Evolutionary conservation across 2,113 vertebrate species (phyloP).

Genomic region (Pyrgilauda ruficollis): DNA sequence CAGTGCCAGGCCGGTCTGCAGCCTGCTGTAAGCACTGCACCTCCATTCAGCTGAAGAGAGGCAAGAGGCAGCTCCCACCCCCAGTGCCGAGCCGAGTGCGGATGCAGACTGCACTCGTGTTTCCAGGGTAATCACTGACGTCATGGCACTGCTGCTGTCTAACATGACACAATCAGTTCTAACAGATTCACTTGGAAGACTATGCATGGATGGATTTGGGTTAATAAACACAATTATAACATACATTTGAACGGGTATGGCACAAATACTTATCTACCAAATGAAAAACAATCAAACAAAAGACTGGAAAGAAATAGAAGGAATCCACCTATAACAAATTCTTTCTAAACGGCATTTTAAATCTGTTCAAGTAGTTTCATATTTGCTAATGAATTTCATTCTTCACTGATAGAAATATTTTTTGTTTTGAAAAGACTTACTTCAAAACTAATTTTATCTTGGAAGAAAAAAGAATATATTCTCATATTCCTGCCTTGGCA

Average conservation of each 20-base stretch:
- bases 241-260: neutral
- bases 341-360: neutral
- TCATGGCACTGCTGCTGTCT: neutral
- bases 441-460: neutral
- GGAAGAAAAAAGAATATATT: neutral
- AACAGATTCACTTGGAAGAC: neutral
- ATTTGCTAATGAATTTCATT: neutral
- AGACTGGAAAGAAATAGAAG: neutral
- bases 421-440: neutral
- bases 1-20: neutral
- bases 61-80: neutral
- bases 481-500: neutral
- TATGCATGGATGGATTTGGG: neutral
- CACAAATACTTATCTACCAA: neutral
- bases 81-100: fast-evolving
- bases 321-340: neutral
- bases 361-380: neutral
- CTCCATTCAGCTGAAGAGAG: neutral
- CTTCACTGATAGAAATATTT: neutral
- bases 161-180: neutral
- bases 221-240: neutral
- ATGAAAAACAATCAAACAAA: neutral
- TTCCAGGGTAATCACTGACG: neutral
- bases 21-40: neutral
- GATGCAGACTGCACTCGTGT: neutral